Evolutionary conservation across 2,113 vertebrate species (phyloP).

Genomic region (Microcebus griseorufus): DNA sequence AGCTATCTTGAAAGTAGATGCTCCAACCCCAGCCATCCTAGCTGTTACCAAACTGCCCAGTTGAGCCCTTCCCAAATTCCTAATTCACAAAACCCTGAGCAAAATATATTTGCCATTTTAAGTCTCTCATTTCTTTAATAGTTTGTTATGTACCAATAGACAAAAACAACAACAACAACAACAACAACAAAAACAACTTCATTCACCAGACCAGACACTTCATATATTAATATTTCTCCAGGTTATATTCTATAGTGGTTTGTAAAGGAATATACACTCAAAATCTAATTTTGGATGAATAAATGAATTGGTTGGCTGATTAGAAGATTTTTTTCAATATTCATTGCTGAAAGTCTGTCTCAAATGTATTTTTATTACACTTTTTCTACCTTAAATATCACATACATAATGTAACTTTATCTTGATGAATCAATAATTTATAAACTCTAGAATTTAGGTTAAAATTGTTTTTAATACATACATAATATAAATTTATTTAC

Average conservation of each 20-base stretch:
- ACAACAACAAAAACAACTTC: not conserved
- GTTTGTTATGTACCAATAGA: not conserved
- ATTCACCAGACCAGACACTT: not conserved
- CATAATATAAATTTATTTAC: not conserved
- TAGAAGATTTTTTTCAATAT: not conserved
- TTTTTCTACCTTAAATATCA: not conserved
- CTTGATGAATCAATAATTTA: not conserved
- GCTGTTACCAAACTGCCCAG: not conserved
- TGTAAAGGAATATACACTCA: not conserved
- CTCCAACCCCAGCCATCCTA: not conserved
- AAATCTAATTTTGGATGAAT: not conserved
- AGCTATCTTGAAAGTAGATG: too few species aligned
- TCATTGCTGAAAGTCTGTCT: not conserved
- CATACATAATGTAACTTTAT: not conserved
- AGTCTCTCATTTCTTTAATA: not conserved
- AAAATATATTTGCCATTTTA: not conserved
- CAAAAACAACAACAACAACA: not conserved
- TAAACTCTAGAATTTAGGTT: not conserved
- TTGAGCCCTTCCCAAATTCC: not conserved
- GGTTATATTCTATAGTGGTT: not conserved
- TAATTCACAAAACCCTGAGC: not conserved
- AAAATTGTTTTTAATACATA: not conserved
- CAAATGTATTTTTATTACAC: not conserved
- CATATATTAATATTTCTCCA: not conserved
- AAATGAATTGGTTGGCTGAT: not conserved